phyloP scores from a whole-genome alignment of 1,140 invertebrate genomes.

The Scaptomyza hsui region DNA sequence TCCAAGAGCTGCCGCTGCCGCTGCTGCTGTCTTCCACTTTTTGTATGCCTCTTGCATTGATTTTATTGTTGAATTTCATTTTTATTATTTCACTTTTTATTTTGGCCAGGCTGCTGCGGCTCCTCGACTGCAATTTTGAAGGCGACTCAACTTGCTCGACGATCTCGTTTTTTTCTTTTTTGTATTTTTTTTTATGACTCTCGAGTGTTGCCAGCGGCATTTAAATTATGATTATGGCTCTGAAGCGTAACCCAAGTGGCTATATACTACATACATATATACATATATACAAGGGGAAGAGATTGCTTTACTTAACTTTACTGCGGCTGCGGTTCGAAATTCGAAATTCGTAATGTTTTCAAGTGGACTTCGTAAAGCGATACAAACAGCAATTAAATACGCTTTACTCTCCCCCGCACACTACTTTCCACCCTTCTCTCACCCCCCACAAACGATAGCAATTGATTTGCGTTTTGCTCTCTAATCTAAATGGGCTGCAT shows the following conservation, averaged over 20 bases:
- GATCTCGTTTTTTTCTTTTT: constrained; percentile 37
- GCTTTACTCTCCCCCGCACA: not conserved
- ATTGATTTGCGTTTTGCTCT: constrained; percentile 39
- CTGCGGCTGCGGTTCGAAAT: constrained; percentile 5
- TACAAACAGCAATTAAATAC: constrained; percentile 34
- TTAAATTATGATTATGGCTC: constrained; percentile 57
- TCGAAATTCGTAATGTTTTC: constrained; percentile 14
- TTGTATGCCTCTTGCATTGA: constrained; percentile 17
- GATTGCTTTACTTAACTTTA: not conserved
- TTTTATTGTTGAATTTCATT: constrained; percentile 17
- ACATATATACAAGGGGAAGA: too few relatives aligned
- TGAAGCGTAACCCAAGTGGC: constrained; percentile 47
- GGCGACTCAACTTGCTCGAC: constrained; percentile 21
- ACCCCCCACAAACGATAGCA: not conserved
- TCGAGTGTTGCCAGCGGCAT: constrained; percentile 44
- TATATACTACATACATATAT: constrained; percentile 1
- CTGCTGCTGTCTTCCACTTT: constrained; percentile 11
- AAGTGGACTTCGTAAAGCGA: constrained; percentile 26
- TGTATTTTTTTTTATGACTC: constrained; percentile 39
- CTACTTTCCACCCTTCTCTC: too few relatives aligned
- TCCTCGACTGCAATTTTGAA: constrained; percentile 22
- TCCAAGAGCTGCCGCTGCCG: not conserved
- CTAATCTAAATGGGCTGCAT: constrained; percentile 52
- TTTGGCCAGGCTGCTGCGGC: not conserved
- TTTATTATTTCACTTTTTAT: constrained; percentile 1